These are phyloP conservation scores for Drosophila equinoxialis DNA, from an alignment of 1,140 invertebrate species.

Conservation along the genomic window DNA sequence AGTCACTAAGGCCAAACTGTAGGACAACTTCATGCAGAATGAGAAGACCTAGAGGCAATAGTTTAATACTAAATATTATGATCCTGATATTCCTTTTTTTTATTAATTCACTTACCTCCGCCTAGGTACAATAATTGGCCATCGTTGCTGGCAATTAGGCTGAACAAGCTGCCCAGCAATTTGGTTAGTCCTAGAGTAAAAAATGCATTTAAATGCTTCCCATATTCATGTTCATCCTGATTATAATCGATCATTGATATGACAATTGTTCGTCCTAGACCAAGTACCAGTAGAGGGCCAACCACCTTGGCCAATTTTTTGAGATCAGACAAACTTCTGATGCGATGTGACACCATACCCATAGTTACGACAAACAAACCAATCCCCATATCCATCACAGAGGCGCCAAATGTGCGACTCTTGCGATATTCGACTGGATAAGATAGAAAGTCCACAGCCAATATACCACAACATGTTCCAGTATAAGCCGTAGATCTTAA, in stretches of 20 bases:
- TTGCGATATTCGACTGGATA: slow-evolving; percentile 94
- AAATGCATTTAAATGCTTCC: slow-evolving; percentile 98
- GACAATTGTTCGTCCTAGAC: slow-evolving; percentile 87
- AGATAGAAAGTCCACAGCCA: slow-evolving; percentile 95
- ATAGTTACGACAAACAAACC: slow-evolving; percentile 94
- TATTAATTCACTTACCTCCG: slow-evolving; percentile 80
- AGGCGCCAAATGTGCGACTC: slow-evolving; percentile 93
- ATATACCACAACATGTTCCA: slow-evolving; percentile 91
- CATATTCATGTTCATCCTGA: slow-evolving; percentile 95
- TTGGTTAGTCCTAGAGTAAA: slow-evolving; percentile 94
- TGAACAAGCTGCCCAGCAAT: slow-evolving; percentile 85
- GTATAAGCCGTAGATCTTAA: slow-evolving; percentile 89
- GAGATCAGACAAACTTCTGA: slow-evolving; percentile 64
- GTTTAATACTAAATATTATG: not conserved
- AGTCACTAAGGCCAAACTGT: slow-evolving; percentile 86
- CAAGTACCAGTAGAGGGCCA: slow-evolving; percentile 87
- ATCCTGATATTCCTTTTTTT: not conserved
- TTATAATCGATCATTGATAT: slow-evolving; percentile 90
- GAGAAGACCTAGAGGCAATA: slow-evolving; percentile 82
- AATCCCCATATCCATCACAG: slow-evolving; percentile 97
- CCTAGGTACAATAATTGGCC: slow-evolving; percentile 42
- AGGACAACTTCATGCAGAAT: slow-evolving; percentile 89
- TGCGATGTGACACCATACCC: slow-evolving; percentile 87
- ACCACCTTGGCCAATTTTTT: slow-evolving; percentile 79
- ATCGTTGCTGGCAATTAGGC: slow-evolving; percentile 34